phyloP scores from a whole-genome alignment of 2,888 invertebrate genomes.

The Liposcelis brunnea region DNA sequence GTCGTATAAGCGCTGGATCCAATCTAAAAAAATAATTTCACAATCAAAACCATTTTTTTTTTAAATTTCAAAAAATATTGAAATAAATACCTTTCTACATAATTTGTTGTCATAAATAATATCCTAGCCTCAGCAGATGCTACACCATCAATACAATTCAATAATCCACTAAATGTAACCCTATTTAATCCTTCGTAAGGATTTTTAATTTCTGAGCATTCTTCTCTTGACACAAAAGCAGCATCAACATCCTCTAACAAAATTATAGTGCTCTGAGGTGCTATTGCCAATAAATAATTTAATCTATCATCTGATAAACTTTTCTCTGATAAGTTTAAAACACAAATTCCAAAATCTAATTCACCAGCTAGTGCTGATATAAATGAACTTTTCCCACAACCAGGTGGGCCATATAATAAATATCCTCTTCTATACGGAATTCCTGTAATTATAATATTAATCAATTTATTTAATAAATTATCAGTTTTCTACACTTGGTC shows the following conservation, averaged over 20 bases:
- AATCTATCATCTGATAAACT: slow-evolving; percentile 91
- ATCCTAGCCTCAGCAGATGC: slow-evolving; percentile 95
- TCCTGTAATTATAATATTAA: slow-evolving; percentile 27
- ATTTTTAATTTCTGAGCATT: slow-evolving; percentile 44
- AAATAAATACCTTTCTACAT: slow-evolving; percentile 59
- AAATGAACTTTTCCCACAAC: slow-evolving; percentile 94
- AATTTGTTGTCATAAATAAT: slow-evolving; percentile 99
- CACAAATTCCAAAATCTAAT: slow-evolving; percentile 91
- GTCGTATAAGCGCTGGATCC: slow-evolving; percentile 88
- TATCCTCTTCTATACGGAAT: slow-evolving; percentile 92
- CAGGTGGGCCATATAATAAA: slow-evolving; percentile 90
- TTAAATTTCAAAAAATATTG: not conserved
- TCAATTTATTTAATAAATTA: not conserved
- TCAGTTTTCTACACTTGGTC: not conserved
- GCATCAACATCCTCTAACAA: slow-evolving; percentile 95
- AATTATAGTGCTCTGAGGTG: slow-evolving; percentile 87
- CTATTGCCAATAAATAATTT: slow-evolving; percentile 81
- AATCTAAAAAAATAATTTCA: slow-evolving; percentile 37
- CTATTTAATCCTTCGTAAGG: slow-evolving; percentile 85
- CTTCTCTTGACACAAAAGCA: slow-evolving; percentile 73
- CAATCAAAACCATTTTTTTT: not conserved
- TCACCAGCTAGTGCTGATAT: slow-evolving; percentile 92
- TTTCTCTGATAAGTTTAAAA: slow-evolving; percentile 87
- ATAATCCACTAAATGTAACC: slow-evolving; percentile 90
- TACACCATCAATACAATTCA: slow-evolving; percentile 97